These are phyloP conservation scores for Neoascia interrupta DNA, from an alignment of 2,888 invertebrate species.

Conservation along the genomic window DNA sequence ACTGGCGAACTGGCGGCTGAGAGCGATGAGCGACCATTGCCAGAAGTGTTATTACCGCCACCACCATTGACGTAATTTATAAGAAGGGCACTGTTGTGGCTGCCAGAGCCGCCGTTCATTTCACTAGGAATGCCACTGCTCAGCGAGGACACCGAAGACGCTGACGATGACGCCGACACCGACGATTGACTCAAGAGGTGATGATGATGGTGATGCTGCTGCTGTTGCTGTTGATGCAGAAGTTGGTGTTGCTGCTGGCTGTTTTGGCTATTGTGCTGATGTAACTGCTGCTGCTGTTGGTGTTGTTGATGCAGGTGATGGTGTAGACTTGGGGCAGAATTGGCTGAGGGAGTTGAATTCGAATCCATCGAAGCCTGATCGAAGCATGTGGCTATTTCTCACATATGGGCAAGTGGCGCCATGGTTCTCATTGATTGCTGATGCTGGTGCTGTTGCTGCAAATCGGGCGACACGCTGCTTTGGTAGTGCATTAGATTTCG, in stretches of 20 bases:
- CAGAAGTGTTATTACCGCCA: constrained; percentile 4
- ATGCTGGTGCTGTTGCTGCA: constrained; percentile 78
- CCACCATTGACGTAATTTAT: constrained; percentile 64
- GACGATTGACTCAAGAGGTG: constrained; percentile 55
- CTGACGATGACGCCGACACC: constrained; percentile 72
- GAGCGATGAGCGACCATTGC: constrained; percentile 49
- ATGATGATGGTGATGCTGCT: constrained; percentile 67
- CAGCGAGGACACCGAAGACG: constrained; percentile 69
- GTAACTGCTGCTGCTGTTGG: constrained; percentile 63
- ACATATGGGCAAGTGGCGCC: constrained; percentile 80
- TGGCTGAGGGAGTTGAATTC: constrained; percentile 58
- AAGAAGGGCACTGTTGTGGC: constrained; percentile 58
- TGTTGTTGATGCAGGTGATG: constrained; percentile 67
- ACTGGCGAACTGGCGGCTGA: constrained; percentile 62
- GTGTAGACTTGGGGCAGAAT: constrained; percentile 53
- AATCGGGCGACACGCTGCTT: constrained; percentile 77
- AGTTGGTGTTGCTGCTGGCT: constrained; percentile 62
- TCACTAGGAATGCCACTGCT: constrained; percentile 59
- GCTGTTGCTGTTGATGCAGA: constrained; percentile 70
- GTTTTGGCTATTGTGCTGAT: constrained; percentile 63
- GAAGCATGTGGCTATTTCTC: constrained; percentile 80
- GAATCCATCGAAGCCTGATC: constrained; percentile 73
- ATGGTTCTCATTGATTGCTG: constrained; percentile 79
- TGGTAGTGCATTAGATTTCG: constrained; percentile 79
- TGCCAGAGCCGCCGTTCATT: constrained; percentile 56